A percentile compares a stretch with the other conserved stretches of the same genome.
Evolutionary conservation across 1,140 invertebrate genomes (phyloP).

Genomic region (Zaprionus capensis): DNA sequence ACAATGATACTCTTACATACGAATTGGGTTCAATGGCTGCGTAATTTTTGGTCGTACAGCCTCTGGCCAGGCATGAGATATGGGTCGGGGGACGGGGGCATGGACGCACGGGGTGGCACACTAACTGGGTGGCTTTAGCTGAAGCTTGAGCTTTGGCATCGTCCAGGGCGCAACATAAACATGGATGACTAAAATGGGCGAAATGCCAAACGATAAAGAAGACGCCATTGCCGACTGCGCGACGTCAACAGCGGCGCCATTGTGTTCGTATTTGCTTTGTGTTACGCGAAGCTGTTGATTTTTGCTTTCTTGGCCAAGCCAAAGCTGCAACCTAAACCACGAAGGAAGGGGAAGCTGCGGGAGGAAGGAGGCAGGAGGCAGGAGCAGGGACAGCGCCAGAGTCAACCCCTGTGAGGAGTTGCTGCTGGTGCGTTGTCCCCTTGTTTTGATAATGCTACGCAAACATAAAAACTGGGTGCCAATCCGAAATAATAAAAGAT

Average conservation of each 20-base stretch:
- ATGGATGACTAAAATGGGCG: conserved; percentile 82
- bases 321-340: conserved; percentile 7
- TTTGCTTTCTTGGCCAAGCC: conserved; percentile 46
- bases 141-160: conserved; percentile 44
- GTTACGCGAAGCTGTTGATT: conserved; percentile 54
- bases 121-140: conserved; percentile 43
- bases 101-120: conserved; percentile 7
- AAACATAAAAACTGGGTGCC: conserved; percentile 83
- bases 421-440: conserved; percentile 66
- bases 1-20: conserved; percentile 28
- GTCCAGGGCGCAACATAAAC: conserved; percentile 69
- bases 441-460: conserved; percentile 83
- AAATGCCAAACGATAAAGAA: conserved; percentile 83
- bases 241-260: conserved; percentile 23
- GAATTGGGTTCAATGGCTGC: conserved; percentile 72
- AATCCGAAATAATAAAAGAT: conserved; percentile 83
- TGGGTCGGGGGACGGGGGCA: neutral
- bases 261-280: conserved; percentile 63
- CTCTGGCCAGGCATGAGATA: conserved; percentile 50
- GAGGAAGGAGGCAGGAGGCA: neutral
- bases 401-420: conserved; percentile 61
- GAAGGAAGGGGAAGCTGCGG: neutral
- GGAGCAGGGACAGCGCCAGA: conserved; percentile 13
- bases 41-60: conserved; percentile 75
- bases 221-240: conserved; percentile 57